Evolutionary conservation across 1,140 invertebrate species (phyloP), one percentile per base, ranked within the genome.

Genomic region (Triops longicaudatus): DNA sequence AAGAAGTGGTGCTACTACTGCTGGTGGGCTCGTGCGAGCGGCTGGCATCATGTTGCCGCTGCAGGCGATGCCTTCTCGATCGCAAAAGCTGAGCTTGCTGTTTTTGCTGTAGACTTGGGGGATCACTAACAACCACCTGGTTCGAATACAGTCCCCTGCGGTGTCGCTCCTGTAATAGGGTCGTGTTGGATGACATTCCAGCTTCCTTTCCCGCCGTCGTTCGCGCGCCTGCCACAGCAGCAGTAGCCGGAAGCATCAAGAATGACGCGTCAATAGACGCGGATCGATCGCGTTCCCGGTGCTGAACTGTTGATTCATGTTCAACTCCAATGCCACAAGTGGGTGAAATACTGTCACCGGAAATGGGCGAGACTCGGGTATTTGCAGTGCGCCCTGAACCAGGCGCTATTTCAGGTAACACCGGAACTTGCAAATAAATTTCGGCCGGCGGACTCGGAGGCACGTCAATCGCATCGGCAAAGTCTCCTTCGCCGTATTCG

Each of bases 221-320:
- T 37, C 31, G 2, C 31, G 31, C 31, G 31, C 50, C 17, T 6
- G 79, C 78, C 41, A 80, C 75, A 5, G 78, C 78, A 4, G 78
- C 72, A 4, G 74, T 72, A 72, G 27, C n/a, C 31, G 77, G 26
- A 76, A 79, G 50, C 14, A 14, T 63, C 50, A 63, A 5, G 80
- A 91, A 90, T 80, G 92, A 92, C 2, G 92, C 93, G 82, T 94
- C 93, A 1, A 94, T 91, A 0, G 92, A 93, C 2, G 92, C 93
- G 3, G 93, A 92, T 0, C 93, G 87, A 81, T 94, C 93, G 0
- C 92, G 86, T 80, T 91, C 91, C 26, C 78, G 43, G 76, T 93
- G 83, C 80, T 93, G 10, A 63, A n/a, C 10, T 9, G 50, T 7
- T 37, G 31, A 22, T 10, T 63, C 7, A 17, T 22, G 17, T 22